A percentile compares a stretch with the other conserved stretches of the same genome.
Conservation (phyloP, 2,113 vertebrate species). For the Haemorhous mexicanus region DNA sequence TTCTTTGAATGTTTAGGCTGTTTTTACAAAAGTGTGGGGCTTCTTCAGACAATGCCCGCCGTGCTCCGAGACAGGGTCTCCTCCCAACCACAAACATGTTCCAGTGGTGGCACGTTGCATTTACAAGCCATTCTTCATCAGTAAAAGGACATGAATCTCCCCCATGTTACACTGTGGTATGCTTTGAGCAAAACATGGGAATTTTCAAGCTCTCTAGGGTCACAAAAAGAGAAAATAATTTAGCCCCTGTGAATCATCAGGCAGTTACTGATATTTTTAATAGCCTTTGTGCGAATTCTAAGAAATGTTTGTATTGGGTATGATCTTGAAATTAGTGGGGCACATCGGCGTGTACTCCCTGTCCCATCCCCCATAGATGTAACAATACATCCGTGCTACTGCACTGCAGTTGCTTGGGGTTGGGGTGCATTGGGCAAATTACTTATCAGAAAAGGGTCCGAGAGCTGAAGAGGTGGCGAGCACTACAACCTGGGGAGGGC, state of each 20-base stretch:
- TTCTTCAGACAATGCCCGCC: not conserved
- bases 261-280: not conserved
- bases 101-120: not conserved
- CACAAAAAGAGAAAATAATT: not conserved
- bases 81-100: not conserved
- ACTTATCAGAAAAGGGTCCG: not conserved
- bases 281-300: not conserved
- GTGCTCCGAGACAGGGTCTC: not conserved
- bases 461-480: not conserved
- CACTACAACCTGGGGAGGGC: not conserved
- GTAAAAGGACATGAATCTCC: not conserved
- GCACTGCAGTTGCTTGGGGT: not conserved
- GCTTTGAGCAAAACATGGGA: not conserved
- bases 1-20: not conserved
- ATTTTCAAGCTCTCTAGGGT: not conserved
- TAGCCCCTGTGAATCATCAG: not conserved
- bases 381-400: rapidly evolving
- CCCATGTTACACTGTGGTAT: rapidly evolving
- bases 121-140: not conserved
- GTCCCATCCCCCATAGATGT: no score
- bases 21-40: not conserved
- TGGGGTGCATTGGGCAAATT: not conserved
- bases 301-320: rapidly evolving
- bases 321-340: not conserved
- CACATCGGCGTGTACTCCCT: not conserved